These are phyloP conservation scores for Neogale vison DNA, from an alignment of 2,113 vertebrate genomes.

Conservation along the genomic window DNA sequence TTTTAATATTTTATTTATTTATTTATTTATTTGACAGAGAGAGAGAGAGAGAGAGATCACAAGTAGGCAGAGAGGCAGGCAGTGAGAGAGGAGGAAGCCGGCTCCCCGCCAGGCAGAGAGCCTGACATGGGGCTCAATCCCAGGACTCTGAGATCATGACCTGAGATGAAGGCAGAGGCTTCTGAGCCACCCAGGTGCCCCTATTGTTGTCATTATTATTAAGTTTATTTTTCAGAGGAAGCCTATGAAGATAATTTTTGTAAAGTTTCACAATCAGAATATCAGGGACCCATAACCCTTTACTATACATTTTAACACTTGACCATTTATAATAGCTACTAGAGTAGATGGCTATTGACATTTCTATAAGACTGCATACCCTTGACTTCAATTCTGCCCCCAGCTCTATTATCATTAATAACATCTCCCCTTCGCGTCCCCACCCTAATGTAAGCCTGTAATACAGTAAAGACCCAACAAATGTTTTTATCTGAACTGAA, in stretches of 20 bases:
- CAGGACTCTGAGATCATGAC: too few species aligned
- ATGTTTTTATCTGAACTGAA: background rate
- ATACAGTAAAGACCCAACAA: background rate
- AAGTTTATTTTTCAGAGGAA: background rate
- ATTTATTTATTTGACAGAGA: too few species aligned
- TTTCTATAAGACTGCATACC: background rate
- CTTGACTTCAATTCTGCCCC: conserved; percentile 1
- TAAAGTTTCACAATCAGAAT: background rate
- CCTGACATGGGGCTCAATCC: too few species aligned
- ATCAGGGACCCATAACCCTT: background rate
- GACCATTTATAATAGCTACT: background rate
- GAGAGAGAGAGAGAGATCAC: too few species aligned
- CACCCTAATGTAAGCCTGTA: background rate
- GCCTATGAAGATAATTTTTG: background rate
- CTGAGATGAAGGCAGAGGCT: too few species aligned
- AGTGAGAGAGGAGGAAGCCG: too few species aligned
- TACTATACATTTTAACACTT: background rate
- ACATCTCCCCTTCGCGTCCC: background rate
- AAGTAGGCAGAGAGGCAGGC: too few species aligned
- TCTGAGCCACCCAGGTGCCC: too few species aligned
- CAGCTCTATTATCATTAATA: background rate
- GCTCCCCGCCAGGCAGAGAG: too few species aligned
- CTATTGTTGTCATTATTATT: background rate
- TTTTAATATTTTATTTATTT: too few species aligned
- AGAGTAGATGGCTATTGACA: background rate